Conservation (phyloP, 2,113 vertebrate species). For the Tragelaphus buxtoni region DNA sequence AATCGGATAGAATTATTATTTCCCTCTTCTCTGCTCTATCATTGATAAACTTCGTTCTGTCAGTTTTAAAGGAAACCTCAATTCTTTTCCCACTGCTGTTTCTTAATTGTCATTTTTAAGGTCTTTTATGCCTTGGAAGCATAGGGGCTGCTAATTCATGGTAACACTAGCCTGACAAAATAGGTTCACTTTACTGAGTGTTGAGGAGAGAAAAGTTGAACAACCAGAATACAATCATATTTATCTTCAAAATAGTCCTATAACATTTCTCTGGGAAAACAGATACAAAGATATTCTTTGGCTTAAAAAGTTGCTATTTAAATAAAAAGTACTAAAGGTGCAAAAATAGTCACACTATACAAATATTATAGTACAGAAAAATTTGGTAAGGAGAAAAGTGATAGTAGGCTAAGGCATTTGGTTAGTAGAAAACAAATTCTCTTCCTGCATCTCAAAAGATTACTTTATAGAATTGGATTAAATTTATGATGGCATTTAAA, state of each 20-base stretch:
- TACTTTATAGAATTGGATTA: slow-evolving; percentile 22
- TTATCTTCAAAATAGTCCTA: not conserved
- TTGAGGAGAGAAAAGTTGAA: not conserved
- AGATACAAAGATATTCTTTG: not conserved
- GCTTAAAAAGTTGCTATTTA: not conserved
- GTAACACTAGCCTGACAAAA: not conserved
- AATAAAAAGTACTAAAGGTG: not conserved
- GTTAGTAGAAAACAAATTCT: not conserved
- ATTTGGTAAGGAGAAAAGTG: not conserved
- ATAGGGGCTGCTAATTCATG: not conserved
- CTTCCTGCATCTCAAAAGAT: slow-evolving; percentile 21
- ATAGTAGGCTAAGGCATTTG: not conserved
- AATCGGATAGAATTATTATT: not conserved
- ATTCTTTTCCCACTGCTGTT: not conserved
- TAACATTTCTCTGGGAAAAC: not conserved
- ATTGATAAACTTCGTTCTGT: not conserved
- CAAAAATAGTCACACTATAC: not conserved
- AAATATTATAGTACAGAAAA: not conserved
- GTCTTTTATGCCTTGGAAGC: not conserved
- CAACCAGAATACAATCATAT: not conserved
- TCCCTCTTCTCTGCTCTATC: not conserved
- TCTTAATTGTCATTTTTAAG: not conserved
- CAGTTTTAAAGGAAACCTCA: not conserved
- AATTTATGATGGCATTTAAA: slow-evolving; percentile 49
- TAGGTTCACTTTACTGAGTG: not conserved